phyloP scores from a whole-genome alignment of 1,140 invertebrate genomes.

The Tetramorium alpestre region DNA sequence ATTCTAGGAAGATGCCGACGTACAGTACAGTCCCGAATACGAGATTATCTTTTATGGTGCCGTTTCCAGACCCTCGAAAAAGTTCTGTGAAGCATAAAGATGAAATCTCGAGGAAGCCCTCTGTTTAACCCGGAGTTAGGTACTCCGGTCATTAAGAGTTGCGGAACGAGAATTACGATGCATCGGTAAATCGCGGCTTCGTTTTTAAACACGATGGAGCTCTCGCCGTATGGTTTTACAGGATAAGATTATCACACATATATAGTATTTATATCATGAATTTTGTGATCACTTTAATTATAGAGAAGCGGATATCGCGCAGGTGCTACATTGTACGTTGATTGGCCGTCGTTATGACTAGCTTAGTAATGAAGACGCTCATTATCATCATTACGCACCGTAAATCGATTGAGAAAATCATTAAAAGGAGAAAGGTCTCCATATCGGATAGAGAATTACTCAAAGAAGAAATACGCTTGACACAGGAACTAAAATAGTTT shows the following conservation, averaged over 20 bases:
- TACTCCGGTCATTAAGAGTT: slow-evolving; percentile 36
- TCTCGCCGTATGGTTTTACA: slow-evolving; percentile 18
- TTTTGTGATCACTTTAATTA: slow-evolving; percentile 43
- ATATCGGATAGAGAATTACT: not conserved
- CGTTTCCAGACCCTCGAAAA: slow-evolving; percentile 69
- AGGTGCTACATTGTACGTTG: slow-evolving; percentile 27
- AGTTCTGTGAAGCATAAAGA: slow-evolving; percentile 72
- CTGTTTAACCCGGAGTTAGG: slow-evolving; percentile 58
- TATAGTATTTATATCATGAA: slow-evolving; percentile 54
- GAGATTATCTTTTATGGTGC: slow-evolving; percentile 73
- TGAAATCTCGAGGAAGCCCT: slow-evolving; percentile 68
- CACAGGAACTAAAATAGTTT: not conserved
- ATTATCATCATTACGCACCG: slow-evolving; percentile 39
- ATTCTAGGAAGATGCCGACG: slow-evolving; percentile 76
- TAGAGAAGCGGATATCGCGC: slow-evolving; percentile 9
- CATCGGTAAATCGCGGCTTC: slow-evolving; percentile 13
- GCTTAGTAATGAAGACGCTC: slow-evolving; percentile 40
- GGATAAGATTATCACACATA: slow-evolving; percentile 17
- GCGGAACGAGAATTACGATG: slow-evolving; percentile 55
- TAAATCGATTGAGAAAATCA: slow-evolving; percentile 35
- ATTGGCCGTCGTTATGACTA: slow-evolving; percentile 19
- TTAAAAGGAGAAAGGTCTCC: slow-evolving; percentile 21
- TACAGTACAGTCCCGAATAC: slow-evolving; percentile 73
- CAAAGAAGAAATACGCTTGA: not conserved
- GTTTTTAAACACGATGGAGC: not conserved